Conservation (phyloP, 2,113 vertebrate genomes). For the Raja brachyura region DNA sequence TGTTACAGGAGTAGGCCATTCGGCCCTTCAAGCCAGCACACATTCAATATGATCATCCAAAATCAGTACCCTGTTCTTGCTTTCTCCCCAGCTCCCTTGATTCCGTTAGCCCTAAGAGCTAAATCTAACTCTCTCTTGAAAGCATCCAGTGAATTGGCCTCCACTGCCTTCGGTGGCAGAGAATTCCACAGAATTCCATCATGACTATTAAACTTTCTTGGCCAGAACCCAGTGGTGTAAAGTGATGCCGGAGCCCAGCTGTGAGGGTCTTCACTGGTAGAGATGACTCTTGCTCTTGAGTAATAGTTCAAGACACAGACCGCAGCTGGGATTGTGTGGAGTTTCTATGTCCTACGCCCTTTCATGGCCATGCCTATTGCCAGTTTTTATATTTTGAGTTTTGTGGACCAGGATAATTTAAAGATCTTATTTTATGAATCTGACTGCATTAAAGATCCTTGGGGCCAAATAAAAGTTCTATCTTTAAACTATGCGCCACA, state of each 20-base stretch:
- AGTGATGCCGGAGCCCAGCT: neutral
- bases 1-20: too few species aligned
- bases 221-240: neutral
- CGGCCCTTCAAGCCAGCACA: too few species aligned
- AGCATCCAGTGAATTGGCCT: too few species aligned
- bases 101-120: too few species aligned
- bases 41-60: too few species aligned
- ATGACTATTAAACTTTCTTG: neutral
- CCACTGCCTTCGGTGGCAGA: too few species aligned
- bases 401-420: neutral
- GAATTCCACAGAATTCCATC: too few species aligned
- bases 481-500: neutral
- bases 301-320: neutral
- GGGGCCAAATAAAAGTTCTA: neutral
- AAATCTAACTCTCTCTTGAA: too few species aligned
- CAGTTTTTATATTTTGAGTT: neutral
- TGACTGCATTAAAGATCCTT: neutral
- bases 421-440: neutral
- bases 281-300: neutral
- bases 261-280: neutral
- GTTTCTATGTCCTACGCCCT: neutral
- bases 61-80: too few species aligned
- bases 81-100: too few species aligned
- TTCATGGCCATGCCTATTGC: neutral
- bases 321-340: neutral